Conservation (phyloP, 2,888 invertebrate genomes). For the Schizotus pectinicornis region DNA sequence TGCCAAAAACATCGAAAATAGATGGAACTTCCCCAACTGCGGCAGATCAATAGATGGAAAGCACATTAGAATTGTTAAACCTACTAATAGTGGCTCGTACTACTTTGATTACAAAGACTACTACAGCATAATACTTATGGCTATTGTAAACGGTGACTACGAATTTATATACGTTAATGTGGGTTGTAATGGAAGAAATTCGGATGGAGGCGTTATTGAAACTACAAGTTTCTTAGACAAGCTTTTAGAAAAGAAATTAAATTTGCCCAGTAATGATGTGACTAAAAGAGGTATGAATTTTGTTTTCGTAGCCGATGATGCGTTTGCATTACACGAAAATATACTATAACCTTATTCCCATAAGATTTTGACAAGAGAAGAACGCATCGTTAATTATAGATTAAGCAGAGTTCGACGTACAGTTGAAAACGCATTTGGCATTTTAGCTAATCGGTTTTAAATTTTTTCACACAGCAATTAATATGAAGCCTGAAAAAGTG, state of each 20-base stretch:
- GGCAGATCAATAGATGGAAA: conserved; percentile 36
- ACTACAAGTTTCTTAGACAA: not conserved
- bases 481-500: conserved; percentile 28
- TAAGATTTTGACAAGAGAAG: conserved; percentile 18
- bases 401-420: conserved; percentile 23
- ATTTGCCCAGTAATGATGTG: conserved; percentile 9
- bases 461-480: conserved; percentile 29
- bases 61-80: conserved; percentile 35
- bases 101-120: too few relatives aligned
- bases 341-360: conserved; percentile 27
- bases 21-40: conserved; percentile 36
- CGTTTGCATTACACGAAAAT: conserved; percentile 28
- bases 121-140: conserved; percentile 25
- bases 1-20: conserved; percentile 26
- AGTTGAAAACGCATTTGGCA: conserved; percentile 29
- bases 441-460: conserved; percentile 21
- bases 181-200: conserved; percentile 10
- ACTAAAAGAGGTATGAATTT: conserved; percentile 19
- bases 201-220: conserved; percentile 7
- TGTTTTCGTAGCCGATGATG: conserved; percentile 26
- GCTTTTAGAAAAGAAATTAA: conserved; percentile 5
- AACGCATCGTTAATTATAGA: conserved; percentile 26
- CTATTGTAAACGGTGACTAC: conserved; percentile 21
- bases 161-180: conserved; percentile 24
- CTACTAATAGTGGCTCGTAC: conserved; percentile 30